phyloP scores from a whole-genome alignment of 2,113 vertebrate genomes.

The Danio rerio region GRCz12tu NC_133188.1:10738501-10739000 shows the following conservation, averaged over 20 bases:
- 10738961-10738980: conserved; percentile 22
- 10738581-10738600: conserved; percentile 33
- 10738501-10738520: neutral
- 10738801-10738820: conserved; percentile 41
- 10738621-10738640: neutral
- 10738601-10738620: conserved; percentile 2
- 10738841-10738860: neutral
- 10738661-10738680: conserved; percentile 26
- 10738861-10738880: neutral
- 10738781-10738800: conserved; percentile 42
- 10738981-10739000: conserved; percentile 43
- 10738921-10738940: neutral
- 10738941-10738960: conserved; percentile 29
- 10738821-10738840: neutral
- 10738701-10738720: conserved; percentile 22
- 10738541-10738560: neutral
- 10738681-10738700: conserved; percentile 16
- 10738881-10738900: neutral
- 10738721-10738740: conserved; percentile 28
- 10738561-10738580: conserved; percentile 20
- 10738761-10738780: conserved; percentile 42
- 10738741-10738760: conserved; percentile 45
- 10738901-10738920: neutral
- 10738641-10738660: neutral
- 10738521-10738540: conserved; percentile 43